Base-by-base conservation (phyloP, 2,888 invertebrate genomes). In the Anoplius nigerrimus region DNA sequence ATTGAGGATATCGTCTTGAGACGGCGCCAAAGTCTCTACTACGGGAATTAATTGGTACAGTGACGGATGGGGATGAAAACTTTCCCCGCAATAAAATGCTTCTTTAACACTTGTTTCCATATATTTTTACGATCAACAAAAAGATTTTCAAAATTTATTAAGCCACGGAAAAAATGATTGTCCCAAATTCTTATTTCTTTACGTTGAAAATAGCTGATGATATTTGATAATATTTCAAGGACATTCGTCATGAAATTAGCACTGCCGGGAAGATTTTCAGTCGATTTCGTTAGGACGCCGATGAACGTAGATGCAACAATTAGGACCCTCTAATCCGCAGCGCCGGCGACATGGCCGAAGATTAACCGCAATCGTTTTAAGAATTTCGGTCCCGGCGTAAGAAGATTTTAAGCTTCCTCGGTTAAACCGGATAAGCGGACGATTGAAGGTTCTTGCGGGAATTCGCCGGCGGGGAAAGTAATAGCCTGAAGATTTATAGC, bases 1-100 rank as follows among this genome's bases (percentile, higher is more conserved):
- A 75, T 79, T 79, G 75, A 79, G 67, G 68, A 68, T 67, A 79
- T 74, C 69, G 63, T 68, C 72, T 74, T 56, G 46, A 69, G 68
- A 54, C 55, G 62, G 27, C 46, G 58, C 58, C 48, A 70, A 62
- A 69, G 60, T 67, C 63, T 66, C 70, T 42, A 66, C 64, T 74
- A 74, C 69, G 68, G 76, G 57, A 64, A 72, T 71, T 70, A 66
- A 76, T 67, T 69, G 54, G 65, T 66, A 53, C 52, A 54, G 48
- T 60, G 21, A 27, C 42, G 18, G 24, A 62, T 52, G 45, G 62
- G 18, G 34, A 34, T 6, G 48, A 43, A 43, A 59, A 61, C 59
- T 62, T 64, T 21, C 42, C 20, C n/a, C 8, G 43, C 51, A 53
- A 57, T 66, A 20, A 16, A 57, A 57, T 21, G 18, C 21, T 34